Percentiles rank a stretch among this genome's conserved stretches.
phyloP scores from a whole-genome alignment of 2,113 vertebrate species.

The Hypanus sabinus region DNA sequence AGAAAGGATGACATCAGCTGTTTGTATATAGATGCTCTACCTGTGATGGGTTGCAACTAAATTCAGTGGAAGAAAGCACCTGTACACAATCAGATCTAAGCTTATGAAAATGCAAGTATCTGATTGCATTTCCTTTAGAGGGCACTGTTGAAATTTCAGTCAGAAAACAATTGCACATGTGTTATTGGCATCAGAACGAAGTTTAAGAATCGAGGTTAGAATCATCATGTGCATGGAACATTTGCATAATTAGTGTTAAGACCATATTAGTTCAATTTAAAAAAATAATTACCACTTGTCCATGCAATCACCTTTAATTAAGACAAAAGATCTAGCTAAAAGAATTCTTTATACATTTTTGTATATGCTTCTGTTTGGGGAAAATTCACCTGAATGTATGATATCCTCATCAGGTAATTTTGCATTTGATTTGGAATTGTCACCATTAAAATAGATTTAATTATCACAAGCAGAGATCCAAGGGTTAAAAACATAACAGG shows the following conservation, averaged over 20 bases:
- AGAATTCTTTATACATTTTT: background rate
- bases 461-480: background rate
- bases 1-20: background rate
- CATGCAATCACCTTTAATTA: background rate
- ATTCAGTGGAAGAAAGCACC: background rate
- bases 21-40: background rate
- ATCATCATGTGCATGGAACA: background rate
- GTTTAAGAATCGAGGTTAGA: background rate
- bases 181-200: background rate
- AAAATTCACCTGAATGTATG: background rate
- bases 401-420: too few relatives aligned
- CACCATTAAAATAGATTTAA: background rate
- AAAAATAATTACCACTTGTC: background rate
- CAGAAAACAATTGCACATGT: background rate
- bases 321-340: background rate
- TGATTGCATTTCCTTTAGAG: background rate
- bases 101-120: background rate
- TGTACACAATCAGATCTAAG: background rate
- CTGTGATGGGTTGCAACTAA: background rate
- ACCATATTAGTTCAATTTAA: background rate
- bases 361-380: background rate
- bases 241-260: background rate
- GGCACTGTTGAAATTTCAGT: slow-evolving; percentile 21
- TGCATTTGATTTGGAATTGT: background rate
- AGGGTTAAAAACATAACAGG: too few relatives aligned